A percentile compares a stretch with the other conserved stretches of the same genome.
Evolutionary conservation across 2,888 invertebrate genomes (phyloP).

Genomic region (Clitarchus hookeri): DNA sequence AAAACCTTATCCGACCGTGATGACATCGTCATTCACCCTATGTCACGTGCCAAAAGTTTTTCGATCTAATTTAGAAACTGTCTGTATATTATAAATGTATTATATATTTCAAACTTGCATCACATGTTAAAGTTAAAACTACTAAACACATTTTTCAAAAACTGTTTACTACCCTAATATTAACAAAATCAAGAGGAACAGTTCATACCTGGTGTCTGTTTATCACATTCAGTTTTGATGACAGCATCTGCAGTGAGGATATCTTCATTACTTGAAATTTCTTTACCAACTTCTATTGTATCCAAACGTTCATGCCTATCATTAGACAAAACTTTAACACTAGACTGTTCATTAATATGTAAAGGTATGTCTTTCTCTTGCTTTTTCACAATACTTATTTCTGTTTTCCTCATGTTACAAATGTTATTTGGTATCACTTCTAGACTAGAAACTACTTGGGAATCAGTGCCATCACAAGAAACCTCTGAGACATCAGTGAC

Average conservation of each 20-base stretch:
- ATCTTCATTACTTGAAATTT: not conserved
- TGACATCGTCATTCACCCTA: too few relatives aligned
- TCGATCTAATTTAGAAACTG: too few relatives aligned
- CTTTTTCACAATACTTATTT: not conserved
- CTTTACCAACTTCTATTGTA: not conserved
- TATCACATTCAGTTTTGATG: not conserved
- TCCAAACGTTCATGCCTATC: not conserved
- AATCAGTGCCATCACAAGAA: not conserved
- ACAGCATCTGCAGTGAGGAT: not conserved
- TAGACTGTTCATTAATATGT: not conserved
- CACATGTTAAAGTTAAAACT: too few relatives aligned
- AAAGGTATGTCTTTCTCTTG: not conserved
- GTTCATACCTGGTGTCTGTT: not conserved
- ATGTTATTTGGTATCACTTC: not conserved
- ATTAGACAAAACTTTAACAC: not conserved
- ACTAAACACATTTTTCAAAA: too few relatives aligned
- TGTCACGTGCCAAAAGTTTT: too few relatives aligned
- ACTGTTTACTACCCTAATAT: too few relatives aligned
- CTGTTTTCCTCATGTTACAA: not conserved
- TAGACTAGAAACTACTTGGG: not conserved
- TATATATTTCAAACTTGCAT: too few relatives aligned
- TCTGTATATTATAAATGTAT: too few relatives aligned
- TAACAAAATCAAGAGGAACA: too few relatives aligned
- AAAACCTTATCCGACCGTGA: too few relatives aligned
- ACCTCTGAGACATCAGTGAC: not conserved